These are phyloP conservation scores for Coelogynopora nodosa DNA, from an alignment of 2,888 invertebrate genomes.

Conservation along the genomic window DNA sequence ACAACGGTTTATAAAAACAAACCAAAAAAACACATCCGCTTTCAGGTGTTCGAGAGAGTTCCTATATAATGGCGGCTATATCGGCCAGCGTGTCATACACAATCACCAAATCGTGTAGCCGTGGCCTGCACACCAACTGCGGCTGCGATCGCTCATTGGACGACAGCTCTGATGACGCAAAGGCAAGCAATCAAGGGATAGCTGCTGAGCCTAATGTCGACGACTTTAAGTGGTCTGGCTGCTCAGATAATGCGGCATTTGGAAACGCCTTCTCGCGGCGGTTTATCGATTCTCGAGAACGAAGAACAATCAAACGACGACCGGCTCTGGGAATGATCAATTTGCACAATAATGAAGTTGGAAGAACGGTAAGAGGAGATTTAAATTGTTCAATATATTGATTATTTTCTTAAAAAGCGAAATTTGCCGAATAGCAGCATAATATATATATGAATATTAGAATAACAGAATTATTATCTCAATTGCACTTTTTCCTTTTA, in stretches of 20 bases:
- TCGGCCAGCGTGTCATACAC: slow-evolving; percentile 75
- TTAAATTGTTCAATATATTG: too few species aligned
- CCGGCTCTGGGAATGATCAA: slow-evolving; percentile 72
- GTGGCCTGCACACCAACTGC: slow-evolving; percentile 82
- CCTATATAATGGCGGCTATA: slow-evolving; percentile 66
- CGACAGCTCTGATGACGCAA: not conserved
- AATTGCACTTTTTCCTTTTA: too few species aligned
- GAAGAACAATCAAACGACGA: slow-evolving; percentile 64
- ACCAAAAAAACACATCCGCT: too few species aligned
- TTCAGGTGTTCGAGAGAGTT: slow-evolving; percentile 65
- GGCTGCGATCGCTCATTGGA: slow-evolving; percentile 74
- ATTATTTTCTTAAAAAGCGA: too few species aligned
- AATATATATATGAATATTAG: too few species aligned
- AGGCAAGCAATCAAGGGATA: too few species aligned
- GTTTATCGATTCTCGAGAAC: slow-evolving; percentile 39
- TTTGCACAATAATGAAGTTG: slow-evolving; percentile 94
- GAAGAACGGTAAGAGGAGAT: slow-evolving; percentile 80
- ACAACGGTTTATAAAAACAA: too few species aligned
- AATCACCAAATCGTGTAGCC: slow-evolving; percentile 84
- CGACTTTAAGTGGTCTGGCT: slow-evolving; percentile 95
- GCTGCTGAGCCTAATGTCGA: too few species aligned
- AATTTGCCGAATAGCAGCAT: too few species aligned
- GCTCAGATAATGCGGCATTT: slow-evolving; percentile 74
- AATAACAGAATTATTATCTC: too few species aligned
- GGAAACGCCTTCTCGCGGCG: slow-evolving; percentile 42